These are phyloP conservation scores for Agapostemon virescens DNA, from an alignment of 2,888 invertebrate species.

Conservation along the genomic window DNA sequence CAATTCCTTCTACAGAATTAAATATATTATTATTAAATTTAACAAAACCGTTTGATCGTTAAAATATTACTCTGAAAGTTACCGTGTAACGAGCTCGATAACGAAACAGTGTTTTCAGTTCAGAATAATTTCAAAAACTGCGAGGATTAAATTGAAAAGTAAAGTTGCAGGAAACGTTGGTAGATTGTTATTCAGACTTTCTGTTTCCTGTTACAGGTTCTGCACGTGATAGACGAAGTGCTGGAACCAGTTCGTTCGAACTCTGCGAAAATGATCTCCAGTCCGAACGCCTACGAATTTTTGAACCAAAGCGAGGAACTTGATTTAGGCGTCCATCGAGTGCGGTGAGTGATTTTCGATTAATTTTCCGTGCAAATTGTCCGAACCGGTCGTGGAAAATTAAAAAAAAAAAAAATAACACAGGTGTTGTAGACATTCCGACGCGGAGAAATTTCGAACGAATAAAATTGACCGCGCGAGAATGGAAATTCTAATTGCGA, in stretches of 20 bases:
- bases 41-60: too few species aligned
- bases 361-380: background rate
- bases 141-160: background rate
- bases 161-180: background rate
- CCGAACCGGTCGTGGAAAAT: too few species aligned
- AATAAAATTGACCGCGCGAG: too few species aligned
- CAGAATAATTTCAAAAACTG: too few species aligned
- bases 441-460: background rate
- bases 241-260: conserved; percentile 86
- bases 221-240: conserved; percentile 94
- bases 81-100: too few species aligned
- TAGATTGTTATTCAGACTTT: background rate
- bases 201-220: conserved; percentile 83
- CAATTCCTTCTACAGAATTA: too few species aligned
- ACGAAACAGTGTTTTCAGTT: too few species aligned
- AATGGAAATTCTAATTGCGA: background rate
- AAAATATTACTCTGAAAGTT: too few species aligned
- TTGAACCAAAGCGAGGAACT: conserved; percentile 89
- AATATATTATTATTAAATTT: too few species aligned
- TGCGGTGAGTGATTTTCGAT: conserved; percentile 83
- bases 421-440: too few species aligned
- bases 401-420: too few species aligned
- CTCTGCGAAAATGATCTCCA: conserved; percentile 85
- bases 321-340: conserved; percentile 86
- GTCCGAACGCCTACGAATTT: conserved; percentile 91